Conservation (phyloP, 2,797 vertebrate species). For the Zalophus californianus region DNA sequence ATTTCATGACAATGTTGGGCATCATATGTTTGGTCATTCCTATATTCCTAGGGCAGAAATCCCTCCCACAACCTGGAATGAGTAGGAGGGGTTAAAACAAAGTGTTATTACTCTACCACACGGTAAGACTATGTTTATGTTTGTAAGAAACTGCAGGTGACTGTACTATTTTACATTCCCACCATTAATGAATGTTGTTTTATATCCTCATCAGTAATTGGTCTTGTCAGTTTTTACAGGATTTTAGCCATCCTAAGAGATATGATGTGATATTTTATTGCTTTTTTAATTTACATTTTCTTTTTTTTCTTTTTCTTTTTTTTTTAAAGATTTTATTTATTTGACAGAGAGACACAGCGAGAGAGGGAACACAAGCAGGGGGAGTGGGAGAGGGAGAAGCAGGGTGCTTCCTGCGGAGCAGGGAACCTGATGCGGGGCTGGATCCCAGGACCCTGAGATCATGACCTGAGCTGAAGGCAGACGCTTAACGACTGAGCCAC, state of each 20-base stretch:
- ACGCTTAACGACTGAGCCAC: too few relatives aligned
- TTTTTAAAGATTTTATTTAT: too few relatives aligned
- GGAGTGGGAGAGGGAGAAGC: too few relatives aligned
- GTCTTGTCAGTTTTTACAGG: not conserved
- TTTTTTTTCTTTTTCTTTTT: not conserved
- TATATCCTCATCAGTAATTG: not conserved
- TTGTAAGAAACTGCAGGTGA: not conserved
- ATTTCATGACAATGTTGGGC: not conserved
- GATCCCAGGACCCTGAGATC: too few relatives aligned
- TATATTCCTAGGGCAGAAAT: not conserved
- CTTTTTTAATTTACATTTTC: not conserved
- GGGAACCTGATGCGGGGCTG: too few relatives aligned
- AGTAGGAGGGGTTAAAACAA: not conserved
- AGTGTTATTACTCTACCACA: not conserved
- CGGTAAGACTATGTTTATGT: not conserved
- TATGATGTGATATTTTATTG: not conserved
- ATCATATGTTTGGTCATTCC: not conserved
- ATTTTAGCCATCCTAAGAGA: not conserved
- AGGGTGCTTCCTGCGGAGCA: too few relatives aligned
- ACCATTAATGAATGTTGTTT: not conserved
- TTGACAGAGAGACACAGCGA: too few relatives aligned
- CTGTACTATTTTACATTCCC: not conserved
- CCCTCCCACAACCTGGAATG: not conserved
- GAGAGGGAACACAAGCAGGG: too few relatives aligned
- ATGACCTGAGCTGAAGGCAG: too few relatives aligned